Evolutionary conservation across 2,797 vertebrate species (phyloP), one percentile per base, ranked within the genome.

Genomic region (Liasis olivaceus): DNA sequence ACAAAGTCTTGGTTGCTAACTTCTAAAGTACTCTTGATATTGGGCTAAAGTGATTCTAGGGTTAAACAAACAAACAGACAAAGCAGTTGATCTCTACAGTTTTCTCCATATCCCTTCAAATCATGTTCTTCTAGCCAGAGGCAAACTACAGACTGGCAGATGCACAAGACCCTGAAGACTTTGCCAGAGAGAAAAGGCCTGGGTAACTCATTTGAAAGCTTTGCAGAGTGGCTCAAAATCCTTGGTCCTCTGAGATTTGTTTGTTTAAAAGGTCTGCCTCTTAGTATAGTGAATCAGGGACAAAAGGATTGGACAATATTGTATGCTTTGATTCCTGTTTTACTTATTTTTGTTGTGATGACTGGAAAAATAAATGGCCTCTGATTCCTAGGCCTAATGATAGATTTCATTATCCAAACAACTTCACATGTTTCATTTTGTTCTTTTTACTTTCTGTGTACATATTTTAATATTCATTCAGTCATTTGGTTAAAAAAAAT

Each of bases 81-180:
- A 81, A 81, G 8, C 1, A 62, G 26, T 88, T 95, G 95, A 91
- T 90, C 91, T 92, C 93, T 92, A 84, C 62, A 88, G 56, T 63
- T 96, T 84, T 91, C 11, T 20, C 26, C 59, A 24, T 87, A 28
- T 47, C 24, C 54, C 56, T 91, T 69, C 93, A 95, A 95, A 94
- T 91, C 95, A 93, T 77, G 72, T 81, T 89, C 93, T 93, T 36
- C 91, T 93, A 94, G 95, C 95, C 94, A 92, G 93, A 95, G 95
- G 96, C 95, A 96, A 95, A 95, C 89, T 95, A 87, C 96, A 96
- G 97, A 96, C 96, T 97, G 96, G 59, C 93, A 96, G 95, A 63
- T 93, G 94, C 95, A 96, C 92, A 93, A 95, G 93, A 93, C 95
- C 94, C 94, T 96, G 91, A 95, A 96, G 96, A 96, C 89, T 95